Evolutionary conservation across 2,113 vertebrate species (phyloP).

Genomic region (Corydoras maculifer): DNA sequence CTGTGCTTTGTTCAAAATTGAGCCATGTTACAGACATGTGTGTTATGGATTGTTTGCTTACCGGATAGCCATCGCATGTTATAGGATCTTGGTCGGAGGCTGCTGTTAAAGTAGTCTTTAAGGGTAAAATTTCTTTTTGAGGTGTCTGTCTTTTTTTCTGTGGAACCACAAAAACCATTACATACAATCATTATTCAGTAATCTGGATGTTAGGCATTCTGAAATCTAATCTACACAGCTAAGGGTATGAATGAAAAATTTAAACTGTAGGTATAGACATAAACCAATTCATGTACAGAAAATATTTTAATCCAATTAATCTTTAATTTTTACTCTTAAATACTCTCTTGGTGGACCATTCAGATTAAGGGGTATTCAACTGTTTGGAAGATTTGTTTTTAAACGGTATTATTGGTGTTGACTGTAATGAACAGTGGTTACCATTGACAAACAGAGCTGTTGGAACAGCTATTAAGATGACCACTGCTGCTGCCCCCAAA

Average conservation of each 20-base stretch:
- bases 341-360: too few relatives aligned
- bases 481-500: slow-evolving; percentile 48
- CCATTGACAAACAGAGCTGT: slow-evolving; percentile 56
- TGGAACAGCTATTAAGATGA: slow-evolving; percentile 63
- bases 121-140: slow-evolving; percentile 65
- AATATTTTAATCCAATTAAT: too few relatives aligned
- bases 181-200: not conserved
- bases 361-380: too few relatives aligned
- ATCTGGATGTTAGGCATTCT: too few relatives aligned
- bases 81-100: slow-evolving; percentile 74
- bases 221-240: too few relatives aligned
- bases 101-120: slow-evolving; percentile 78
- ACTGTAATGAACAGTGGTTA: slow-evolving; percentile 31
- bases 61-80: slow-evolving; percentile 90
- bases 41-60: slow-evolving; percentile 41
- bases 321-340: too few relatives aligned
- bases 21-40: not conserved
- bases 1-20: not conserved
- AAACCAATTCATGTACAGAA: too few relatives aligned
- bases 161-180: slow-evolving; percentile 11
- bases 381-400: too few relatives aligned
- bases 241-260: too few relatives aligned
- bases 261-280: too few relatives aligned
- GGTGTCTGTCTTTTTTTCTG: slow-evolving; percentile 21
- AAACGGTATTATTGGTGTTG: too few relatives aligned